Conservation (phyloP, 2,888 invertebrate species). For the Elegia similella region DNA sequence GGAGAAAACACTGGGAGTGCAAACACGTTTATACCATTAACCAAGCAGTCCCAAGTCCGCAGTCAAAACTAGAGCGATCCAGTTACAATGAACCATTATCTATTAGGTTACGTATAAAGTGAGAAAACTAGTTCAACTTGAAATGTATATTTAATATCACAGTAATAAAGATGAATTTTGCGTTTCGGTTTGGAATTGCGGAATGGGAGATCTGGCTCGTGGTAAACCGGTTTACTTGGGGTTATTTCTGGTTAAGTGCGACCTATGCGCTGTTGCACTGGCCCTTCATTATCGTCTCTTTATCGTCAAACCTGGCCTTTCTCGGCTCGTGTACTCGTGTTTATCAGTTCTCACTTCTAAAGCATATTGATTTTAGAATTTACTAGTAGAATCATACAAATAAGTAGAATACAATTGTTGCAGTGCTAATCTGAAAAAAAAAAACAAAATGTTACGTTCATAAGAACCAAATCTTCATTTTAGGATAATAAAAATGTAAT, state of each 20-base stretch:
- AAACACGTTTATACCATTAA: not conserved
- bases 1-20: not conserved
- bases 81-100: slow-evolving; percentile 10
- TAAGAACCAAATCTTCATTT: no score
- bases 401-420: no score
- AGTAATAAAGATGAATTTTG: not conserved
- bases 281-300: slow-evolving; percentile 2
- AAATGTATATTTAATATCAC: not conserved
- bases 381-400: not conserved
- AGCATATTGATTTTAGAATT: not conserved
- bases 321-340: slow-evolving; percentile 1
- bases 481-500: no score
- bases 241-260: slow-evolving; percentile 36
- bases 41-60: slow-evolving; percentile 18
- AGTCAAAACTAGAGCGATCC: slow-evolving; percentile 6
- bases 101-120: not conserved
- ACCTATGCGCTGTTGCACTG: slow-evolving; percentile 29
- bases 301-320: slow-evolving; percentile 12
- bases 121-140: not conserved
- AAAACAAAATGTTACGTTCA: no score
- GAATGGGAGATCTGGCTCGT: slow-evolving; percentile 42
- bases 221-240: slow-evolving; percentile 45
- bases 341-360: not conserved
- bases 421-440: no score
- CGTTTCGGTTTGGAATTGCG: not conserved